Evolutionary conservation across 2,113 vertebrate species (phyloP).

Genomic region (Syngnathus floridae): DNA sequence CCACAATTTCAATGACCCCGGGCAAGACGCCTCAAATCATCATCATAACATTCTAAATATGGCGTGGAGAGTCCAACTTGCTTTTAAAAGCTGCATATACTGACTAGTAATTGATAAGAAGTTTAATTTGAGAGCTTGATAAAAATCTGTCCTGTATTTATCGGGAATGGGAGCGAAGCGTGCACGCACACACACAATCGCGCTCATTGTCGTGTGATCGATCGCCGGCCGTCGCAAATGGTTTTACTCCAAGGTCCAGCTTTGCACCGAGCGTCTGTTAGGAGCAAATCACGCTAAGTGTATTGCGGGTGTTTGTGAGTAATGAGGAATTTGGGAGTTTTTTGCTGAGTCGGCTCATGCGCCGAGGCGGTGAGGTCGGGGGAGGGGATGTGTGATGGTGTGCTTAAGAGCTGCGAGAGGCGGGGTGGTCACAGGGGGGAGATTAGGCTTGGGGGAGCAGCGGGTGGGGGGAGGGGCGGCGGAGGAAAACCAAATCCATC

Average conservation of each 20-base stretch:
- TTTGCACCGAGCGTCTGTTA: conserved; percentile 26
- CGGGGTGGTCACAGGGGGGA: conserved; percentile 56
- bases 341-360: conserved; percentile 56
- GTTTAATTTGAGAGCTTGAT: not conserved
- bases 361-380: not conserved
- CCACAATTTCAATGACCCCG: conserved; percentile 30
- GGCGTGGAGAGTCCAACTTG: too few relatives aligned
- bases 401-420: conserved; percentile 53
- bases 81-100: not conserved
- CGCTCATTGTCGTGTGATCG: not conserved
- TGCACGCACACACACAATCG: not conserved
- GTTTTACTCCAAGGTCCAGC: conserved; percentile 41
- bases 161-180: not conserved
- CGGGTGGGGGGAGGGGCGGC: conserved; percentile 28
- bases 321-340: conserved; percentile 67
- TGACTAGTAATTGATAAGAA: not conserved
- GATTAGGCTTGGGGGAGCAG: conserved; percentile 50
- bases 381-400: conserved; percentile 46
- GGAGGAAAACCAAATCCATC: conserved; percentile 69
- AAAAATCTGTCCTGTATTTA: not conserved
- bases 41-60: not conserved
- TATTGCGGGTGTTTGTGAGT: conserved; percentile 65
- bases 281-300: conserved; percentile 66
- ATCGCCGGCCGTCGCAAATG: conserved; percentile 11
- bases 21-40: not conserved